Evolutionary conservation across 2,113 vertebrate species (phyloP), one percentile per base, ranked within the genome.

Genomic region (Podiceps cristatus): DNA sequence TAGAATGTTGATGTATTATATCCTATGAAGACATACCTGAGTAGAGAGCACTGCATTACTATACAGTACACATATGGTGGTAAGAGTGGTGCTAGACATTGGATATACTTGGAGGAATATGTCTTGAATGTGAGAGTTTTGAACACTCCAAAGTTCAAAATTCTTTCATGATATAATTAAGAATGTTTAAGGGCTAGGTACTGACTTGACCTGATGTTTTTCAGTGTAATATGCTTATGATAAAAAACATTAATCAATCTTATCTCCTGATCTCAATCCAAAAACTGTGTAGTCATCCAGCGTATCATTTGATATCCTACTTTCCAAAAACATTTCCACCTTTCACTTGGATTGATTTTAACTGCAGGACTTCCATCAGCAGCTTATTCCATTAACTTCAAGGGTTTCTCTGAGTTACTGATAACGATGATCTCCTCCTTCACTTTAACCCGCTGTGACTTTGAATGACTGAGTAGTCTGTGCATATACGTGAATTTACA

Each of bases 331-430:
- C 16, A 18, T 67, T 89, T 91, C 37, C 52, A 15, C n/a, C 55
- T 81, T 56, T 67, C 40, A 59, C n/a, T 80, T 72, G 63, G 27
- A 72, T 67, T 79, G 83, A 88, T 95, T 86, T 90, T 93, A 44
- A 45, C 17, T 72, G 40, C 60, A 88, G 69, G 50, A 37, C 49
- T 78, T 84, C 19, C 37, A 62, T 71, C 64, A 88, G 63, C 77
- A 88, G 17, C 45, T 87, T 90, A 63, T 88, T 91, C 67, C 72
- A 85, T 93, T 90, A 95, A 78, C 37, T 83, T 74, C 72, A 91
- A 55, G 25, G 8, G 31, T 73, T 93, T 82, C 47, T 63, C 35
- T 69, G 63, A 42, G 55, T 68, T 66, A 76, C 59, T 69, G 59
- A 35, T 84, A 66, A 66, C 0, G 0, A 86, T n/a, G 13, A 10